Percentiles rank a stretch among this genome's conserved stretches.
These are phyloP conservation scores for Ethmia dodecea DNA, from an alignment of 2,888 invertebrate genomes.

Conservation along the genomic window DNA sequence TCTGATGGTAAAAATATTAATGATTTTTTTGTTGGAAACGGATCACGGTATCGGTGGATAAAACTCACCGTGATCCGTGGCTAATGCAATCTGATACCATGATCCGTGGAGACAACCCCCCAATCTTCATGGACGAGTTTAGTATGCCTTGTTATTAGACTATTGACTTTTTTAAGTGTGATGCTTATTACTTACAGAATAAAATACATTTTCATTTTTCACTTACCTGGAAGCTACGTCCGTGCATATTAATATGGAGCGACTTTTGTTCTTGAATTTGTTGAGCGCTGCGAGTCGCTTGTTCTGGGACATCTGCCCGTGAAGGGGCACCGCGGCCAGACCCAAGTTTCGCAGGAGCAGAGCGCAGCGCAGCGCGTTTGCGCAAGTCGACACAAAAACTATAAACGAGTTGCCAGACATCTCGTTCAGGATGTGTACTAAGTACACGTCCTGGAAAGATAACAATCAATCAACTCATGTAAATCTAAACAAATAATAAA, in stretches of 20 bases:
- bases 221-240: conserved; percentile 96
- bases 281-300: conserved; percentile 96
- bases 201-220: no score
- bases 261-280: conserved; percentile 95
- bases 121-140: no score
- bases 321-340: conserved; percentile 96
- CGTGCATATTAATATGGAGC: conserved; percentile 98
- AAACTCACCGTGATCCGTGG: no score
- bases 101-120: no score
- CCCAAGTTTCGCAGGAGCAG: conserved; percentile 94
- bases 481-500: not conserved
- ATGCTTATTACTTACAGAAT: no score
- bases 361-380: conserved; percentile 92
- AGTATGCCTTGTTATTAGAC: no score
- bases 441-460: conserved; percentile 89
- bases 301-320: conserved; percentile 99
- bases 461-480: not conserved
- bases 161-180: no score
- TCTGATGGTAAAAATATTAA: no score
- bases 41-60: no score
- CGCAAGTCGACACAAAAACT: conserved; percentile 98
- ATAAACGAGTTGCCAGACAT: conserved; percentile 97
- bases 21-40: no score
- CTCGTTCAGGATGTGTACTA: conserved; percentile 96
- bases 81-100: no score